Percentiles rank a stretch among this genome's conserved stretches.
These are phyloP conservation scores for Salminus brasiliensis DNA, from an alignment of 2,113 vertebrate genomes.

Conservation along the genomic window DNA sequence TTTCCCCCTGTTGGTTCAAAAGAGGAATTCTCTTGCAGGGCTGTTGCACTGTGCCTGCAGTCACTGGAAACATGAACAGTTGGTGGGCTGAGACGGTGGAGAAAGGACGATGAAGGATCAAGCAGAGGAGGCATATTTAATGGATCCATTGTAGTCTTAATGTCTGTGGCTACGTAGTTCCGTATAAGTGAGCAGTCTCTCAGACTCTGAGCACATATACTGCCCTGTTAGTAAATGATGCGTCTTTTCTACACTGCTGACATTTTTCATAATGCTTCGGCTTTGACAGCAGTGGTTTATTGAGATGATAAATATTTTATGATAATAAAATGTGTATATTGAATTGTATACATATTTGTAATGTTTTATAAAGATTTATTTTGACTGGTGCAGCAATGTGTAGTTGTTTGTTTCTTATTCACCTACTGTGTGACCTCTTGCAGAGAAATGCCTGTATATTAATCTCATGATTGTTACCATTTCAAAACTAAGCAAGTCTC, in stretches of 20 bases:
- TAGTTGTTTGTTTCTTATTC: slow-evolving; percentile 14
- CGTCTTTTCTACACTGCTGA: slow-evolving; percentile 28
- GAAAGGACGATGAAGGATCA: background rate
- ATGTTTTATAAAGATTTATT: slow-evolving; percentile 62
- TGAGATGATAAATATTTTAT: slow-evolving; percentile 57
- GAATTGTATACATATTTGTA: slow-evolving; percentile 69
- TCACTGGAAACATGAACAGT: slow-evolving; percentile 27
- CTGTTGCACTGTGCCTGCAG: slow-evolving; percentile 20
- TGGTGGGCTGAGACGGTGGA: slow-evolving; percentile 7
- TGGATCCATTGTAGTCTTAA: slow-evolving; percentile 22
- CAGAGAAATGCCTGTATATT: background rate
- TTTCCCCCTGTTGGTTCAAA: slow-evolving; percentile 22
- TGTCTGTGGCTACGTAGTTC: slow-evolving; percentile 15
- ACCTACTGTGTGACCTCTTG: background rate
- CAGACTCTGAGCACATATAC: slow-evolving; percentile 50
- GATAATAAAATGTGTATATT: slow-evolving; percentile 59
- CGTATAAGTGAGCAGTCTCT: slow-evolving; percentile 22
- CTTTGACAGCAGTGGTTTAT: slow-evolving; percentile 44
- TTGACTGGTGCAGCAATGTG: slow-evolving; percentile 18
- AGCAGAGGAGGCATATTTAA: slow-evolving; percentile 5
- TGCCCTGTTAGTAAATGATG: slow-evolving; percentile 48
- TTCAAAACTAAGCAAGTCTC: background rate
- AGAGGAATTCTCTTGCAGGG: background rate
- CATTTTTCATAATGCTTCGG: slow-evolving; percentile 35
- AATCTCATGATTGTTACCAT: slow-evolving; percentile 7